These are phyloP conservation scores for Tor tambroides DNA, from an alignment of 2,113 vertebrate species.

Conservation along the genomic window DNA sequence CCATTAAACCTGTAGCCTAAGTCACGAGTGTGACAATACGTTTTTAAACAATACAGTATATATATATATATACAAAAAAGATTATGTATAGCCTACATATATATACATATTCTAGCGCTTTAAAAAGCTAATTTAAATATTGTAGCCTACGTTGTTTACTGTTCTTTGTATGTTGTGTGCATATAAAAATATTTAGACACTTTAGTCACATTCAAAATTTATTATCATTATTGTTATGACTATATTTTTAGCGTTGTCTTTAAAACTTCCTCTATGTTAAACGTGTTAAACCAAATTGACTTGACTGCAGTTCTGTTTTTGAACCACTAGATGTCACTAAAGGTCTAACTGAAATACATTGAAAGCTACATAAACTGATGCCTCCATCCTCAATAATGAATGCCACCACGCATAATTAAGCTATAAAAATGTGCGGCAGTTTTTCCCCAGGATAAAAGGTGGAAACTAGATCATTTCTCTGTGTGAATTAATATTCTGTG, in stretches of 20 bases:
- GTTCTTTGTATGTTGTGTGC: background rate
- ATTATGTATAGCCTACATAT: background rate
- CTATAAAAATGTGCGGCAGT: background rate
- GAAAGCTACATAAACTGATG: background rate
- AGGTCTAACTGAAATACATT: slow-evolving; percentile 4
- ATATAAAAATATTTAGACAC: background rate
- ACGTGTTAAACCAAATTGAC: background rate
- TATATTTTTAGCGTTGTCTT: background rate
- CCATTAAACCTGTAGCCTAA: background rate
- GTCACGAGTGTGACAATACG: background rate
- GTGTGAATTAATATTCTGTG: slow-evolving; percentile 4
- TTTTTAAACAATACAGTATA: background rate
- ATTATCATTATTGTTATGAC: background rate
- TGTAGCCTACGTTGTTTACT: background rate
- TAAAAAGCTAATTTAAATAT: background rate
- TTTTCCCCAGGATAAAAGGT: slow-evolving; percentile 23
- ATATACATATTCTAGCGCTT: background rate
- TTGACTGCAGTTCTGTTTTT: slow-evolving; percentile 9
- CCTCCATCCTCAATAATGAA: slow-evolving; percentile 7
- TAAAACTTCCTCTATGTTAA: background rate
- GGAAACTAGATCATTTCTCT: slow-evolving; percentile 21
- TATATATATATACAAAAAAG: too few relatives aligned
- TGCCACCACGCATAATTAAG: slow-evolving; percentile 18
- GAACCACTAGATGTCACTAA: slow-evolving; percentile 52
- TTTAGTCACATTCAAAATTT: background rate